These are phyloP conservation scores for Drosophila gunungcola DNA, from an alignment of 1,140 invertebrate genomes.

Conservation along the genomic window DNA sequence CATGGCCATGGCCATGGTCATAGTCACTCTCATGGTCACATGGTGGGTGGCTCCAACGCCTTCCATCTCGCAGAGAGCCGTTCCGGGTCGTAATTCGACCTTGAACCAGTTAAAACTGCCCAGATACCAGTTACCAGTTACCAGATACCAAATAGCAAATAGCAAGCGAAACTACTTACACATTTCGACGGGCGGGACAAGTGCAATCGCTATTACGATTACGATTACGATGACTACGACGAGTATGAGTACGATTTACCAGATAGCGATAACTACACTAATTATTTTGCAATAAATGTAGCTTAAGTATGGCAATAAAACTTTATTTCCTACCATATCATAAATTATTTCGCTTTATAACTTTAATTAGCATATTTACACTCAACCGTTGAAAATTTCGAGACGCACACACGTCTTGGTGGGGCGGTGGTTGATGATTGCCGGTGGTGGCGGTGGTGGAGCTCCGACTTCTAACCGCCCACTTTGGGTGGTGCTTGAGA, in stretches of 20 bases:
- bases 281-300: slow-evolving; percentile 84
- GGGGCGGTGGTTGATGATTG: not conserved
- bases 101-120: slow-evolving; percentile 23
- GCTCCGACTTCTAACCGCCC: not conserved
- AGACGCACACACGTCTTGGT: slow-evolving; percentile 18
- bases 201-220: slow-evolving; percentile 50
- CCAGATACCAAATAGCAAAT: slow-evolving; percentile 68
- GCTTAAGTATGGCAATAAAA: slow-evolving; percentile 83
- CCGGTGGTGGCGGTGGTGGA: slow-evolving; percentile 5
- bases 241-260: slow-evolving; percentile 56
- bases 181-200: slow-evolving; percentile 55
- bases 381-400: slow-evolving; percentile 45
- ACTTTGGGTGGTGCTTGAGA: not conserved
- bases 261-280: slow-evolving; percentile 74
- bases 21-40: slow-evolving; percentile 15
- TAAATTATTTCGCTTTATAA: slow-evolving; percentile 82
- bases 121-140: slow-evolving; percentile 20
- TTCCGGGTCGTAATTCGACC: slow-evolving; percentile 54
- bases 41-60: slow-evolving; percentile 75
- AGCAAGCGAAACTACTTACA: slow-evolving; percentile 54
- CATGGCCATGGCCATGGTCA: slow-evolving; percentile 68
- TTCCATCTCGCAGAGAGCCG: slow-evolving; percentile 85
- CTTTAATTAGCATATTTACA: slow-evolving; percentile 82
- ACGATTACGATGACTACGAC: slow-evolving; percentile 40
- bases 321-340: slow-evolving; percentile 77